A percentile compares a stretch with the other conserved stretches of the same genome.
phyloP scores from a whole-genome alignment of 2,797 vertebrate species.

The Malacoctenus gilli region DNA sequence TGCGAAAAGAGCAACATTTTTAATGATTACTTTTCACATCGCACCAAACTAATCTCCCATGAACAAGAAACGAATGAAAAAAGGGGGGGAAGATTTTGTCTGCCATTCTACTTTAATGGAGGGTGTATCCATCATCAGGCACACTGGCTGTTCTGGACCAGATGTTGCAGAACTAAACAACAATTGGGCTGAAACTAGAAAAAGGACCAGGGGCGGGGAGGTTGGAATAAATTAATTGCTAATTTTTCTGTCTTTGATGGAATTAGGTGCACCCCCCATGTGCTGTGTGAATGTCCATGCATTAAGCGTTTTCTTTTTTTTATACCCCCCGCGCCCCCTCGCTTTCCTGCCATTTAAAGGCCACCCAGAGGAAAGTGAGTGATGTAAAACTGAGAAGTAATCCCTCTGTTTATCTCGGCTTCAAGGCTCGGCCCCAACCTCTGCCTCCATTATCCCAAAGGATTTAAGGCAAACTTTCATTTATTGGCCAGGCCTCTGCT shows the following conservation, averaged over 20 bases:
- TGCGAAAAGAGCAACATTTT: conserved; percentile 83
- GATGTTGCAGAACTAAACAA: conserved; percentile 96
- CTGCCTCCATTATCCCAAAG: conserved; percentile 93
- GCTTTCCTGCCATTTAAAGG: conserved; percentile 91
- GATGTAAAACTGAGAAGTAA: conserved; percentile 96
- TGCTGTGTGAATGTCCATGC: conserved; percentile 92
- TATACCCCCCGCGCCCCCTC: conserved; percentile 39
- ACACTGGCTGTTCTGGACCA: conserved; percentile 85
- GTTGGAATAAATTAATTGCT: conserved; percentile 99
- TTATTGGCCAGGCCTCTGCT: conserved; percentile 90
- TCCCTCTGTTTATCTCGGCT: conserved; percentile 98
- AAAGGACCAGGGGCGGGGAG: conserved; percentile 69
- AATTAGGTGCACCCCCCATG: conserved; percentile 94
- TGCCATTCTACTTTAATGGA: conserved; percentile 65
- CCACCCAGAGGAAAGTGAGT: conserved; percentile 98
- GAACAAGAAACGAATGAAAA: conserved; percentile 65
- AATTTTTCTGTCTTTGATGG: conserved; percentile 98
- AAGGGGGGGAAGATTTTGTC: conserved; percentile 68
- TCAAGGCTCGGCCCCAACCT: conserved; percentile 91
- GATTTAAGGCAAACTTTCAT: conserved; percentile 96
- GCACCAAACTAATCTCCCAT: conserved; percentile 77
- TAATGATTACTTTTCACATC: conserved; percentile 79
- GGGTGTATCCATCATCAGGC: conserved; percentile 60
- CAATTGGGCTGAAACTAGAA: conserved; percentile 83
- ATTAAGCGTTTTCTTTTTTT: conserved; percentile 86